Evolutionary conservation across 2,113 vertebrate species (phyloP).

Genomic region (Neoarius graeffei): DNA sequence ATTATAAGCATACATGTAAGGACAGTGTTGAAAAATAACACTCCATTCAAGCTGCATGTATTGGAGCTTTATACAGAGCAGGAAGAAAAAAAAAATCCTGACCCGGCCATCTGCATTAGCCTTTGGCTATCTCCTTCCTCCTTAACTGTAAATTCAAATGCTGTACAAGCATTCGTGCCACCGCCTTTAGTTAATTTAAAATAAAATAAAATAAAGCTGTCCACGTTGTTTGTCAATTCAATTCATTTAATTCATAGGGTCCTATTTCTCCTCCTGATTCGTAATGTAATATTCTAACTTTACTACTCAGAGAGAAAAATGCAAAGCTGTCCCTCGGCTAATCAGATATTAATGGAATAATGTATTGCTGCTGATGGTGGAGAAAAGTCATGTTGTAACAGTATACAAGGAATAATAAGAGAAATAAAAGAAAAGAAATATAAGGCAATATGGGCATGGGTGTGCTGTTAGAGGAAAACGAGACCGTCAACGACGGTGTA

Average conservation of each 20-base stretch:
- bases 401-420: neutral
- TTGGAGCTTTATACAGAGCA: neutral
- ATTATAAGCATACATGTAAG: neutral
- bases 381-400: neutral
- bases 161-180: neutral
- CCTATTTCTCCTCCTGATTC: neutral
- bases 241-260: neutral
- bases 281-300: neutral
- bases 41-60: neutral
- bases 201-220: neutral
- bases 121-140: neutral
- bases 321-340: neutral
- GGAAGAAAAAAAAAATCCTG: neutral
- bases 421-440: neutral
- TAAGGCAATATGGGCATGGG: neutral
- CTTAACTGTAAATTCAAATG: neutral
- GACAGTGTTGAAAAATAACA: neutral
- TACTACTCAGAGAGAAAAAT: neutral
- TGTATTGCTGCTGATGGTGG: neutral
- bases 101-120: neutral
- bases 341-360: neutral
- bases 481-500: too few relatives aligned
- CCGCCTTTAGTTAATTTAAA: neutral
- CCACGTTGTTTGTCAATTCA: neutral
- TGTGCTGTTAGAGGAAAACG: neutral